These are phyloP conservation scores for Morone saxatilis DNA, from an alignment of 2,113 vertebrate species.

Conservation along the genomic window DNA sequence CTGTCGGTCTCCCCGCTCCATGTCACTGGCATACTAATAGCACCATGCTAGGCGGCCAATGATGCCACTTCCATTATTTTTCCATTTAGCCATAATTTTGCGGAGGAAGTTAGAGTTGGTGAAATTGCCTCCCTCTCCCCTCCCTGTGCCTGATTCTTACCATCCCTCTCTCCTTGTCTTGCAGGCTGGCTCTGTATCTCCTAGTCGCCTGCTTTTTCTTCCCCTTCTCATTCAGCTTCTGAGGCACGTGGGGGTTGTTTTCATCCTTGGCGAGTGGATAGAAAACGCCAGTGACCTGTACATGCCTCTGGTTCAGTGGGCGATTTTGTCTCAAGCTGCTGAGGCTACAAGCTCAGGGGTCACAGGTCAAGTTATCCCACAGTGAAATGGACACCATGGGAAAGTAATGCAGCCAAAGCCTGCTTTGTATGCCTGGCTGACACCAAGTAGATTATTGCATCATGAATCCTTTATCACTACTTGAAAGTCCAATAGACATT, in stretches of 20 bases:
- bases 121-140: constrained; percentile 70
- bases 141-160: constrained; percentile 41
- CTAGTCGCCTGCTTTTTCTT: constrained; percentile 14
- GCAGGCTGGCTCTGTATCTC: constrained; percentile 50
- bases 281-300: constrained; percentile 79
- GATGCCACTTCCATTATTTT: constrained; percentile 82
- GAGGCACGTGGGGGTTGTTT: constrained; percentile 72
- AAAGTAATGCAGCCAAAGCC: constrained; percentile 46
- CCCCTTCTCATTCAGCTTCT: constrained; percentile 54
- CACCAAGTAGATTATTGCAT: constrained; percentile 11
- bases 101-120: constrained; percentile 75
- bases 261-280: constrained; percentile 69
- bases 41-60: constrained; percentile 78
- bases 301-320: constrained; percentile 73
- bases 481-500: constrained; percentile 7
- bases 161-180: constrained; percentile 33
- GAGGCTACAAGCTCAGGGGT: constrained; percentile 61
- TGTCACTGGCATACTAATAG: constrained; percentile 96
- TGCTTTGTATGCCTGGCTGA: constrained; percentile 46
- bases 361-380: constrained; percentile 67
- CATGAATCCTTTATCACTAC: constrained; percentile 23
- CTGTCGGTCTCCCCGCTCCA: constrained; percentile 89
- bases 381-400: constrained; percentile 70
- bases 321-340: constrained; percentile 67
- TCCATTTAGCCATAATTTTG: constrained; percentile 80